phyloP scores from a whole-genome alignment of 1,140 invertebrate genomes.

The Danaus melanippus region DNA sequence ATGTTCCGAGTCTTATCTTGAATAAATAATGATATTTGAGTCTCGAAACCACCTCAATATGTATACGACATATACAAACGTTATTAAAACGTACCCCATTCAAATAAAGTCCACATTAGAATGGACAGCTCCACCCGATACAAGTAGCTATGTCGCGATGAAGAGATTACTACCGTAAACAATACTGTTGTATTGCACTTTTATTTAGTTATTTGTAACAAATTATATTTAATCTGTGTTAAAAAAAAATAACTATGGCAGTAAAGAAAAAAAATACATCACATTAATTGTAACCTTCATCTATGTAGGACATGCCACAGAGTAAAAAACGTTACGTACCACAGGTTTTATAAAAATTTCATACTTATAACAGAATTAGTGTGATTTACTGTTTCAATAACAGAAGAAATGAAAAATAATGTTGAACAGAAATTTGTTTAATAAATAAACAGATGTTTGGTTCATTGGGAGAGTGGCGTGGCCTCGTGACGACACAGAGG shows the following conservation, averaged over 20 bases:
- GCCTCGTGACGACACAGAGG: constrained; percentile 61
- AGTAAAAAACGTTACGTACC: too few relatives aligned
- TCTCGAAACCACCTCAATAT: constrained; percentile 18
- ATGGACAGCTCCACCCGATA: background rate
- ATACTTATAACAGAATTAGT: too few relatives aligned
- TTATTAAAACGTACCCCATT: background rate
- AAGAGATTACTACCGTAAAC: constrained; percentile 24
- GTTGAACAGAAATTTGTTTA: constrained; percentile 26
- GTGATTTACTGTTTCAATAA: too few relatives aligned
- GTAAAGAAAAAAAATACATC: too few relatives aligned
- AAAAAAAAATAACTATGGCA: too few relatives aligned
- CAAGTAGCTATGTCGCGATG: constrained; percentile 17
- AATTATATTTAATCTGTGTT: too few relatives aligned
- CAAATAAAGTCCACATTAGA: constrained; percentile 2
- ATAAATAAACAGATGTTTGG: constrained; percentile 35
- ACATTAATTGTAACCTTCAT: too few relatives aligned
- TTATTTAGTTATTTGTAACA: constrained; percentile 18
- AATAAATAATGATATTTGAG: constrained; percentile 38
- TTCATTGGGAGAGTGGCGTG: constrained; percentile 48
- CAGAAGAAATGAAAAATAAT: too few relatives aligned
- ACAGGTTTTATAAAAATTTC: too few relatives aligned
- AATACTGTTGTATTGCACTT: constrained; percentile 21
- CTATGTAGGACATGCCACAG: too few relatives aligned
- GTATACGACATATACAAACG: background rate
- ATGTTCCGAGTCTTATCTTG: constrained; percentile 28